Conservation (phyloP, 2,888 invertebrate genomes). For the Corbicula japonica region DNA sequence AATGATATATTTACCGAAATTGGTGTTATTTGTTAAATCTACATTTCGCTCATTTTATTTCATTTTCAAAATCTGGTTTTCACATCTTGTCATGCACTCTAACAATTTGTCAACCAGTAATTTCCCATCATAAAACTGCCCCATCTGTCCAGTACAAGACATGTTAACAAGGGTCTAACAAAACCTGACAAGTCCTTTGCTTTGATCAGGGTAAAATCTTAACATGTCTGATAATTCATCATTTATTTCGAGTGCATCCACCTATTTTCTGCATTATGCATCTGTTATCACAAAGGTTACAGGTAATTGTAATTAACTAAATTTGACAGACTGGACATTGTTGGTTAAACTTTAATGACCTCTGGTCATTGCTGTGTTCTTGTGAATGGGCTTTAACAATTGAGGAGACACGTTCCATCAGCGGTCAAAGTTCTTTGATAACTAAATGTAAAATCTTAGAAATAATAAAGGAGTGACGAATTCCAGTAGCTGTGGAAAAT, state of each 20-base stretch:
- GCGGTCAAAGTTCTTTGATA: no score
- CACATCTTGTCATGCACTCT: no score
- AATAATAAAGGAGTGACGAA: no score
- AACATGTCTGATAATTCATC: not conserved
- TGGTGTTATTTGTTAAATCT: no score
- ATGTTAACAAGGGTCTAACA: conserved; percentile 28
- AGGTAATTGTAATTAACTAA: conserved; percentile 28
- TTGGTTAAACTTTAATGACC: conserved; percentile 27
- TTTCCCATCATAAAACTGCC: conserved; percentile 25
- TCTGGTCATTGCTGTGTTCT: conserved; percentile 3
- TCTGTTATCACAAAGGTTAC: conserved; percentile 21
- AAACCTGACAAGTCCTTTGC: not conserved
- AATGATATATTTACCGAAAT: no score
- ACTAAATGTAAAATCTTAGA: no score
- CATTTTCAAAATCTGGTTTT: no score
- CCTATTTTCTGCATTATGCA: conserved; percentile 10
- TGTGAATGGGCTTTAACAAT: conserved; percentile 11
- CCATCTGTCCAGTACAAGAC: conserved; percentile 17
- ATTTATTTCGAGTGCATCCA: not conserved
- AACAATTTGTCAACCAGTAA: conserved; percentile 27
- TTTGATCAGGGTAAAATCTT: conserved; percentile 1
- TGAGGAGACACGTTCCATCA: conserved; percentile 13
- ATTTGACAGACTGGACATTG: conserved; percentile 32
- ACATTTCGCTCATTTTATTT: no score
- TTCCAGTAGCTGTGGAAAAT: no score